Evolutionary conservation across 2,888 invertebrate species (phyloP), one percentile per base, ranked within the genome.

Genomic region (Acheta domesticus): DNA sequence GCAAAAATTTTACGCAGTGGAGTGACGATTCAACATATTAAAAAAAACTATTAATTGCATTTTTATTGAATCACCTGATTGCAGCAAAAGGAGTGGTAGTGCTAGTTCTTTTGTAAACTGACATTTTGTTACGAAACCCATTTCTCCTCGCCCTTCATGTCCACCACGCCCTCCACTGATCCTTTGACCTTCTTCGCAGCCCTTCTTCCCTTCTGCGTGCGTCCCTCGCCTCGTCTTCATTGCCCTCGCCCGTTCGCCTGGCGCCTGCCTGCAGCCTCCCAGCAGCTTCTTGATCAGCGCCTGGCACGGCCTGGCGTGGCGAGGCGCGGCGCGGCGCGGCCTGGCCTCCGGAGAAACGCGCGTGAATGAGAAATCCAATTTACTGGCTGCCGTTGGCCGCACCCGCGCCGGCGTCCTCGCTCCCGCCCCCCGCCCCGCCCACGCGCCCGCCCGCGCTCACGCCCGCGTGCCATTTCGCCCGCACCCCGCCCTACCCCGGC

Each of bases 331-430:
- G 4, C 23, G 23, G 8, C 36, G 36, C 36, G 8, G 5, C 62
- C 16, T 8, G 62, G n/a, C 14, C 16, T n/a, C 62, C 16, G n/a
- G 62, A 62, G 62, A 62, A 62, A 19, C 62, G 62, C n/a, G 62
- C 62, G 62, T 62, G 62, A 62, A 62, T 62, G 62, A 62, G 62
- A 62, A 62, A 62, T 62, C 62, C 62, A 62, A 62, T 62, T 62
- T 62, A n/a, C 16, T n/a, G 62, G 62, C 62, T 19, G 62, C 62
- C 14, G 62, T 62, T n/a, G 36, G 36, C n/a, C 62, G 14, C 62
- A 11, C 62, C 62, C 62, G 8, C 16, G 62, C 14, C 14, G 4
- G 11, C 62, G 8, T 36, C 16, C 62, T 1, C 62, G 11, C n/a
- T n/a, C n/a, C n/a, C n/a, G n/a, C n/a, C n/a, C n/a, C n/a, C n/a